phyloP scores from a whole-genome alignment of 2,797 vertebrate genomes.

The Lindbergichthys nudifrons region DNA sequence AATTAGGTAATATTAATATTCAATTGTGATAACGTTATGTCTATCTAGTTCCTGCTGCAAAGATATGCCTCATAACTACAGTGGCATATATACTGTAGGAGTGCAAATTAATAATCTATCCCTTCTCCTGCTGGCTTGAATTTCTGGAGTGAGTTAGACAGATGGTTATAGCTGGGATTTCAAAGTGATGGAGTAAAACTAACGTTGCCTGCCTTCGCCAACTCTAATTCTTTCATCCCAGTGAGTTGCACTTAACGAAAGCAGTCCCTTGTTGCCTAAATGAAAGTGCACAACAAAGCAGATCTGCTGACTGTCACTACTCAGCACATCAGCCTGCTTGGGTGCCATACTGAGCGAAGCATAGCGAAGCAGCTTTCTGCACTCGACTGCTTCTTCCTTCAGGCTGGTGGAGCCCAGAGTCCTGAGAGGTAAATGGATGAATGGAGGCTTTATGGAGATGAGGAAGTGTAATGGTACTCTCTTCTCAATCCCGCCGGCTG shows the following conservation, averaged over 20 bases:
- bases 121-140: slow-evolving; percentile 64
- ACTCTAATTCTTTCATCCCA: slow-evolving; percentile 81
- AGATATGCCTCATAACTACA: slow-evolving; percentile 57
- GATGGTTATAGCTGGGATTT: slow-evolving; percentile 82
- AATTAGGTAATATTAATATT: slow-evolving; percentile 79
- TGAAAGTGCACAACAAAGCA: slow-evolving; percentile 83
- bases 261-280: slow-evolving; percentile 83
- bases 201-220: slow-evolving; percentile 76
- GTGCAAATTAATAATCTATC: slow-evolving; percentile 68
- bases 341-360: slow-evolving; percentile 63
- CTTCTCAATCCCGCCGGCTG: slow-evolving; percentile 74
- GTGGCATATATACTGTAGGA: slow-evolving; percentile 46
- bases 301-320: slow-evolving; percentile 80
- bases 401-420: slow-evolving; percentile 73
- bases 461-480: slow-evolving; percentile 82
- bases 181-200: slow-evolving; percentile 81
- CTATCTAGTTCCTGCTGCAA: slow-evolving; percentile 44
- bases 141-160: slow-evolving; percentile 78
- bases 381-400: slow-evolving; percentile 78
- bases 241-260: slow-evolving; percentile 80
- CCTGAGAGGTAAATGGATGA: slow-evolving; percentile 84
- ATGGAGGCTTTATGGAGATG: slow-evolving; percentile 84
- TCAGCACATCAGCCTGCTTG: slow-evolving; percentile 78
- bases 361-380: slow-evolving; percentile 75
- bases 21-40: slow-evolving; percentile 64